phyloP scores from a whole-genome alignment of 1,140 invertebrate species.

The Pararge aegeria region DNA sequence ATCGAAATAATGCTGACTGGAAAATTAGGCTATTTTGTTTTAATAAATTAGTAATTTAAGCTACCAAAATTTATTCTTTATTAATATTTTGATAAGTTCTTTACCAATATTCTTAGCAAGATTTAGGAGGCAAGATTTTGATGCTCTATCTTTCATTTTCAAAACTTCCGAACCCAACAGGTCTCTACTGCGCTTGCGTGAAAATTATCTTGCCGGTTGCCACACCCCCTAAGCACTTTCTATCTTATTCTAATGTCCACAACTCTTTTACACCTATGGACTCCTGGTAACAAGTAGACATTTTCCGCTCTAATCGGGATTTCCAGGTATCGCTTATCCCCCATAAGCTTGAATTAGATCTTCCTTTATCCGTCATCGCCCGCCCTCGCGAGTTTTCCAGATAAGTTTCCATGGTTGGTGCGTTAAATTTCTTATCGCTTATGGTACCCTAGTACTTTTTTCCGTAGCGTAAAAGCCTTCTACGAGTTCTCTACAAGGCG shows the following conservation, averaged over 20 bases:
- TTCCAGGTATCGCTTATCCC: constrained; percentile 62
- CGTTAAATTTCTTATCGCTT: constrained; percentile 24
- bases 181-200: constrained; percentile 48
- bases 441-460: constrained; percentile 47
- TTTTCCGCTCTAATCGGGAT: constrained; percentile 78
- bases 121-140: background rate
- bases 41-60: no score
- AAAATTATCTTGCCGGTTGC: constrained; percentile 31
- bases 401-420: constrained; percentile 27
- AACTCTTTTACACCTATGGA: constrained; percentile 33
- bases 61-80: no score
- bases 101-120: no score
- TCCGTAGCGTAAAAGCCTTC: constrained; percentile 44
- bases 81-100: no score
- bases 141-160: background rate
- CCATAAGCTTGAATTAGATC: constrained; percentile 58
- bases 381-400: constrained; percentile 20
- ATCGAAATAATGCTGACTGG: no score
- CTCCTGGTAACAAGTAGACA: constrained; percentile 70
- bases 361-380: constrained; percentile 45
- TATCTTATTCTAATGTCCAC: constrained; percentile 42
- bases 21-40: no score
- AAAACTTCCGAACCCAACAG: background rate
- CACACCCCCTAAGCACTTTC: constrained; percentile 39
- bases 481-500: constrained; percentile 37